Evolutionary conservation across 1,140 invertebrate species (phyloP).

Genomic region (Brachionus rotundiformis): DNA sequence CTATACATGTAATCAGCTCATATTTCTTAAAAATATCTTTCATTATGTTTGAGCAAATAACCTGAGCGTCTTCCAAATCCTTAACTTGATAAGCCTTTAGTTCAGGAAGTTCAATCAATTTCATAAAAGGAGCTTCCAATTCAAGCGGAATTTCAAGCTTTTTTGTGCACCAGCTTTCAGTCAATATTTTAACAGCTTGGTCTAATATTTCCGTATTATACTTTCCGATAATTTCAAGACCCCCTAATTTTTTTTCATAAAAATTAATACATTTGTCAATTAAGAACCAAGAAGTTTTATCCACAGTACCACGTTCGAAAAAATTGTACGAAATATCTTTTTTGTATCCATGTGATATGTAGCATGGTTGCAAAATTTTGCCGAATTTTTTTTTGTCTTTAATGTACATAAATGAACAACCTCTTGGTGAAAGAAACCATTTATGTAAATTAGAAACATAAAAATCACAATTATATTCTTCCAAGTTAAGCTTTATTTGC

Average conservation of each 20-base stretch:
- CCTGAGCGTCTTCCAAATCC: not conserved
- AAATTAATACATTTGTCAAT: not conserved
- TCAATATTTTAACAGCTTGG: not conserved
- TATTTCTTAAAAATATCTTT: not conserved
- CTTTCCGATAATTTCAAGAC: not conserved
- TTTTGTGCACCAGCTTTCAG: constrained; percentile 18
- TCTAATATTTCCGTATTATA: not conserved
- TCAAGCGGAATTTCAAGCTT: not conserved
- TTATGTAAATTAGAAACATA: constrained; percentile 48
- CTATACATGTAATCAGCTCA: not conserved
- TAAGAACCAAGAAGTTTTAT: constrained; percentile 30
- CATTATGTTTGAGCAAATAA: not conserved
- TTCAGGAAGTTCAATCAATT: constrained; percentile 24
- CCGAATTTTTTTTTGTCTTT: not conserved
- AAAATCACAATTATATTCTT: constrained; percentile 31
- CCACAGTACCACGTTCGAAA: constrained; percentile 16
- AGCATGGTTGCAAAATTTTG: constrained; percentile 7
- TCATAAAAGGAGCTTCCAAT: constrained; percentile 33
- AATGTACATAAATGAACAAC: constrained; percentile 34
- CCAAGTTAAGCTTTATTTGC: not conserved
- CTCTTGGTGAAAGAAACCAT: constrained; percentile 41
- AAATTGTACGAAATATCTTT: not conserved
- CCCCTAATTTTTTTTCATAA: not conserved
- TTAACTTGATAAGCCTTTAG: not conserved
- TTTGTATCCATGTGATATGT: constrained; percentile 21